Conservation (phyloP, 2,113 vertebrate genomes). For the Meleagris gallopavo region DNA sequence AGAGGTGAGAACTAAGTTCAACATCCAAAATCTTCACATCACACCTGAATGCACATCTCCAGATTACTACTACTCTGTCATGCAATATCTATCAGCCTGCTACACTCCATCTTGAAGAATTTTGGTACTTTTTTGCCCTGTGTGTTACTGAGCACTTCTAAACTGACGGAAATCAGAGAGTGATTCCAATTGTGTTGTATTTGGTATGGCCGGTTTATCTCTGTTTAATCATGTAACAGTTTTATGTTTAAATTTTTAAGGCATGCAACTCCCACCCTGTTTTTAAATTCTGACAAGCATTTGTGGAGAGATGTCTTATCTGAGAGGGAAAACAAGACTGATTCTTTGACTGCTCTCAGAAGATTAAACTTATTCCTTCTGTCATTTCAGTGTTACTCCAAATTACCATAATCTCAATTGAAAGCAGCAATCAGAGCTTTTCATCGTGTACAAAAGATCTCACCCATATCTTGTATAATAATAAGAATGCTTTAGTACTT, state of each 20-base stretch:
- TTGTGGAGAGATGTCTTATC: neutral
- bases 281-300: neutral
- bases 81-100: neutral
- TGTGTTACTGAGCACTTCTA: neutral
- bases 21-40: neutral
- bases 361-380: neutral
- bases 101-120: neutral
- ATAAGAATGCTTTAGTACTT: neutral
- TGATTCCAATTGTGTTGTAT: neutral
- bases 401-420: neutral
- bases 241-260: constrained; percentile 1
- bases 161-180: neutral
- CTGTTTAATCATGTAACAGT: neutral
- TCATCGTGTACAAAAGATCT: neutral
- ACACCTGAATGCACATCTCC: neutral
- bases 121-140: accelerated
- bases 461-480: neutral
- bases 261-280: neutral
- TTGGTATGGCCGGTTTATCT: neutral
- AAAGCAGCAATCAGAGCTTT: neutral
- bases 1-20: neutral
- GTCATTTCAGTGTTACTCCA: neutral
- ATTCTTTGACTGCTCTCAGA: neutral
- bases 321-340: neutral
- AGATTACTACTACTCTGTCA: neutral